phyloP scores from a whole-genome alignment of 2,888 invertebrate species.

The Drosophila yooni region DNA sequence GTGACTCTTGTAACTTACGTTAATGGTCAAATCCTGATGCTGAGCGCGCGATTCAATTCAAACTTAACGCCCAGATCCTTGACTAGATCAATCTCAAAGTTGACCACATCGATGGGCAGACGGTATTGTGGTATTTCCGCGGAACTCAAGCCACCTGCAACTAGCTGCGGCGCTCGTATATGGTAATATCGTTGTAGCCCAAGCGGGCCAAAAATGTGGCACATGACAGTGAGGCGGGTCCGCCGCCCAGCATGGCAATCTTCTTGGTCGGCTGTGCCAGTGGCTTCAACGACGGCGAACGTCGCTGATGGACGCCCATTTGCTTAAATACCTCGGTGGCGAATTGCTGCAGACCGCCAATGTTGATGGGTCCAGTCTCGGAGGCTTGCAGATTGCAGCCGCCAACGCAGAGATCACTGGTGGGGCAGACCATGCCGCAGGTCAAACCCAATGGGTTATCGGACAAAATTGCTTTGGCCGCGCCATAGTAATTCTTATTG shows the following conservation, averaged over 20 bases:
- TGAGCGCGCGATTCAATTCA: constrained; percentile 90
- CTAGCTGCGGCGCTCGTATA: constrained; percentile 95
- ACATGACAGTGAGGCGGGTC: constrained; percentile 98
- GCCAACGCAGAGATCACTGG: constrained; percentile 98
- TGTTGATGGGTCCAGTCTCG: constrained; percentile 99
- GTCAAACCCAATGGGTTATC: constrained; percentile 98
- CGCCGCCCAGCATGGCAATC: constrained; percentile 96
- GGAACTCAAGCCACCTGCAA: constrained; percentile 97
- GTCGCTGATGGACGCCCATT: constrained; percentile 96
- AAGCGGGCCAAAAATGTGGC: constrained; percentile 97
- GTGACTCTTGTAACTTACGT: constrained; percentile 85
- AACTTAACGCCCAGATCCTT: constrained; percentile 97
- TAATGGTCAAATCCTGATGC: constrained; percentile 90
- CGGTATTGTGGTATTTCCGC: constrained; percentile 99
- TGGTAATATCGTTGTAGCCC: constrained; percentile 95
- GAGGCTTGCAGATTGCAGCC: constrained; percentile 98
- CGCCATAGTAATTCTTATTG: constrained; percentile 99
- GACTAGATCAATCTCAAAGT: constrained; percentile 96
- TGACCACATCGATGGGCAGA: constrained; percentile 95
- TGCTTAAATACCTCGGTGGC: constrained; percentile 98
- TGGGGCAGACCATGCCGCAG: constrained; percentile 99
- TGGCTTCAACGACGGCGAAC: constrained; percentile 89
- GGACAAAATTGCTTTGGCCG: constrained; percentile 97
- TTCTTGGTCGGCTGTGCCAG: constrained; percentile 85
- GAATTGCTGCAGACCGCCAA: constrained; percentile 98